Evolutionary conservation across 2,888 invertebrate species (phyloP).

Genomic region (Tinea pellionella): DNA sequence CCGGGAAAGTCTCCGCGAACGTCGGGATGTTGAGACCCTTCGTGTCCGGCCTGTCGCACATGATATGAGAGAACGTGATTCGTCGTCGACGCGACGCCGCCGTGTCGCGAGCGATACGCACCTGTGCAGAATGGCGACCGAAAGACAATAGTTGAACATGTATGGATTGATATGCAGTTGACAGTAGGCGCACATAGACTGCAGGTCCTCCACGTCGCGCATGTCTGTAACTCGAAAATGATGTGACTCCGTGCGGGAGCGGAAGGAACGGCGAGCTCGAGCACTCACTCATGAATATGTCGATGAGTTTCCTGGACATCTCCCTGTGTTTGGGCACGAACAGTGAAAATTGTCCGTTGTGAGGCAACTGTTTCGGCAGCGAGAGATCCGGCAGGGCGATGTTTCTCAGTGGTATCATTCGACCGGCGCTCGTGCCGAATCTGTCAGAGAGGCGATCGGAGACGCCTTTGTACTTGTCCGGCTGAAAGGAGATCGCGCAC

Average conservation of each 20-base stretch:
- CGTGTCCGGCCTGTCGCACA: constrained; percentile 66
- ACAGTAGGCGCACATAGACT: constrained; percentile 74
- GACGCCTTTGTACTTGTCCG: constrained; percentile 46
- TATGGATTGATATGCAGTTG: constrained; percentile 79
- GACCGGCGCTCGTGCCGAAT: constrained; percentile 63
- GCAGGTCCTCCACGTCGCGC: constrained; percentile 76
- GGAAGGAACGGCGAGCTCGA: not conserved
- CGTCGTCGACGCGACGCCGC: not conserved
- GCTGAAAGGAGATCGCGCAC: too few relatives aligned
- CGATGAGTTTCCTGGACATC: constrained; percentile 75
- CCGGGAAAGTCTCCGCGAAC: constrained; percentile 83
- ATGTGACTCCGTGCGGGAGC: too few relatives aligned
- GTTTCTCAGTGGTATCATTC: constrained; percentile 66
- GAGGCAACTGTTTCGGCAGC: constrained; percentile 71
- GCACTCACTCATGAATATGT: constrained; percentile 74
- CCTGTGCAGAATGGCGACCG: constrained; percentile 78
- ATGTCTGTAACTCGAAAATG: constrained; percentile 71
- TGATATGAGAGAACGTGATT: not conserved
- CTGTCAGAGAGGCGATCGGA: constrained; percentile 57
- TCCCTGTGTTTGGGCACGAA: constrained; percentile 76
- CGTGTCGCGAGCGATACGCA: constrained; percentile 18
- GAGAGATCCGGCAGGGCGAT: constrained; percentile 74
- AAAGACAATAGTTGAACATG: constrained; percentile 80
- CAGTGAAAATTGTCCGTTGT: constrained; percentile 76
- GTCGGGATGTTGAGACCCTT: constrained; percentile 77